A percentile compares a stretch with the other conserved stretches of the same genome.
phyloP scores from a whole-genome alignment of 2,888 invertebrate genomes.

The Nemotelus pantherinus region DNA sequence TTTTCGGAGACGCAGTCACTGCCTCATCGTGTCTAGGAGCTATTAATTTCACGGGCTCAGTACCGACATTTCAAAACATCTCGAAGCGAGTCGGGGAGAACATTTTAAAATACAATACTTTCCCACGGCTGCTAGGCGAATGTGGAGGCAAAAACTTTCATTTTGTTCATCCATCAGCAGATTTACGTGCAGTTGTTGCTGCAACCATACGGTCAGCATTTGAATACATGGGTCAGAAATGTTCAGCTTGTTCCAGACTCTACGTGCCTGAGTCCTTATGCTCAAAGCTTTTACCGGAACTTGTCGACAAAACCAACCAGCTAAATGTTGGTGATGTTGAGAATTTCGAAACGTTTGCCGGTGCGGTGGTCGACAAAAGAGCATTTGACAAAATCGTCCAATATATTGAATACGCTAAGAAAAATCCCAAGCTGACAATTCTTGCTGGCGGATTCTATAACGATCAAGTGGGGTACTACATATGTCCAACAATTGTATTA shows the following conservation, averaged over 20 bases:
- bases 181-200: conserved; percentile 80
- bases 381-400: conserved; percentile 86
- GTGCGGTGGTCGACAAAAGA: conserved; percentile 94
- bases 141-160: conserved; percentile 99
- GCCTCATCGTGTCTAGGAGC: conserved; percentile 84
- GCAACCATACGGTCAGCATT: conserved; percentile 90
- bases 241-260: conserved; percentile 95
- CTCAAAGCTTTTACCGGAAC: conserved; percentile 60
- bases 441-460: conserved; percentile 90
- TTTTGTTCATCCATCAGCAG: conserved; percentile 91
- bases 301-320: conserved; percentile 2
- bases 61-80: conserved; percentile 88
- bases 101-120: conserved; percentile 81
- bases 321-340: conserved; percentile 86
- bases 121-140: conserved; percentile 92
- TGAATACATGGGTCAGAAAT: conserved; percentile 97
- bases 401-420: conserved; percentile 87
- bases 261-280: conserved; percentile 92
- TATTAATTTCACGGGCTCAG: conserved; percentile 97
- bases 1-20: conserved; percentile 89
- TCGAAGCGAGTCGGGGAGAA: conserved; percentile 92
- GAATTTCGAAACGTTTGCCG: conserved; percentile 82
- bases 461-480: conserved; percentile 84
- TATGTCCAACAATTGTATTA: conserved; percentile 92
- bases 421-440: conserved; percentile 75